Base-by-base conservation (phyloP, 2,888 invertebrate species). In the Acleris literana region DNA sequence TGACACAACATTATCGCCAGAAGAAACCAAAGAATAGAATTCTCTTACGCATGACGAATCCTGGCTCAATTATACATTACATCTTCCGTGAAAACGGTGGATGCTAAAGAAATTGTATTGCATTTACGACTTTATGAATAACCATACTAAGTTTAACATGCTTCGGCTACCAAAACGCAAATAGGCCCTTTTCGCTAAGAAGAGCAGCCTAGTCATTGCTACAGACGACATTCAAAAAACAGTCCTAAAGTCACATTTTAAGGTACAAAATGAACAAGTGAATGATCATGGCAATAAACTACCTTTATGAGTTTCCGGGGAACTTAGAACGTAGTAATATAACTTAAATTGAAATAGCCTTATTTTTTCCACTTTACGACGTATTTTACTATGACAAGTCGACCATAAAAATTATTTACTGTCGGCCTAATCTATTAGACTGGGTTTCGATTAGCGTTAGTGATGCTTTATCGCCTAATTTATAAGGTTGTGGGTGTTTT, bases 321-420 rank as follows among this genome's bases (percentile, higher is more conserved):
- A 74, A 74, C 75, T 77, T 74, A 73, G 73, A 75, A 72, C 73
- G 76, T 74, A 74, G 76, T 86, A 87, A 85, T 87, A 79, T 71
- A 75, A 79, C 75, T 82, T 84, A 84, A 85, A 88, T 87, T 87
- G 85, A 83, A 84, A 84, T 77, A 76, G 75, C 68, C 76, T 76
- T 73, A 72, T 70, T 66, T 69, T 63, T 63, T 57, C 60, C 43
- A 58, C 54, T 66, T 66, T 66, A 69, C 66, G 69, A 66, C 63
- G 58, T 75, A 72, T 74, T 72, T 69, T 68, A 69, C 70, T 70
- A 72, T 74, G 70, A 70, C 69, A 73, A 68, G 68, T 64, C 65
- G 64, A 39, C 51, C 56, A 52, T 68, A 53, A 64, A 56, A 56
- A 44, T 52, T 52, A 66, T 66, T 66, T 66, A 66, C 18, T 52